Base-by-base conservation (phyloP, 37 sponge, comb jelly and placozoan species). In the Spongilla lacustris region DNA sequence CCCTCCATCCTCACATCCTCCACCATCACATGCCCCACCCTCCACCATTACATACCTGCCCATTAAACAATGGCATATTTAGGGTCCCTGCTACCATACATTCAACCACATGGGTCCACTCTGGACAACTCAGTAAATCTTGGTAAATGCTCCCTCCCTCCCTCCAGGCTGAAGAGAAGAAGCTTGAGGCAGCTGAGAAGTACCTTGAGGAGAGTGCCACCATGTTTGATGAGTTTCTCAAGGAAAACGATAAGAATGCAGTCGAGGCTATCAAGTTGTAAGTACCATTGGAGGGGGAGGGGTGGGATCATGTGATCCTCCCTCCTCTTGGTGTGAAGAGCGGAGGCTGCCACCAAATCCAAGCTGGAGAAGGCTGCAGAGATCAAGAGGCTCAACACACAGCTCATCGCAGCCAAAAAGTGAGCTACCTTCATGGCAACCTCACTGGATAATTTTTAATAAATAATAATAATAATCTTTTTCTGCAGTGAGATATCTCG, bases 141-240 rank as follows among this genome's bases (percentile, higher is more conserved):
- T n/a, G n/a, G n/a, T n/a, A n/a, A n/a, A n/a, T n/a, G n/a, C n/a
- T n/a, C 41, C 41, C 41, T 6, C 41, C 41, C 6, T 41, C 6
- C 41, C 41, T 41, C 6, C 41, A 92, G 93, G 92, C 95, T 32
- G 98, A 97, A 50, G 98, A 97, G 86, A 79, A 81, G 83, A 95
- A 97, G 79, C 79, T 97, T 0, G 90, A 91, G 33, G 85, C 94
- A 37, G 96, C 98, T n/a, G 98, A 97, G 80, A 86, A 91, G 86
- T 93, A 93, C 67, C 67, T 97, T 33, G 96, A 97, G 74, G 92
- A 95, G 73, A 95, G 94, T 95, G 98, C 98, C 29, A 83, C 84
- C 28, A 89, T 97, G 96, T 97, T 97, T 89, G 98, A 97, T 71
- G 98, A 95, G 66, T 97, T 97, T 38, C 85, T 97, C 73, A 97